Conservation (phyloP, 1,140 invertebrate species). For the Temnothorax nylanderi region DNA sequence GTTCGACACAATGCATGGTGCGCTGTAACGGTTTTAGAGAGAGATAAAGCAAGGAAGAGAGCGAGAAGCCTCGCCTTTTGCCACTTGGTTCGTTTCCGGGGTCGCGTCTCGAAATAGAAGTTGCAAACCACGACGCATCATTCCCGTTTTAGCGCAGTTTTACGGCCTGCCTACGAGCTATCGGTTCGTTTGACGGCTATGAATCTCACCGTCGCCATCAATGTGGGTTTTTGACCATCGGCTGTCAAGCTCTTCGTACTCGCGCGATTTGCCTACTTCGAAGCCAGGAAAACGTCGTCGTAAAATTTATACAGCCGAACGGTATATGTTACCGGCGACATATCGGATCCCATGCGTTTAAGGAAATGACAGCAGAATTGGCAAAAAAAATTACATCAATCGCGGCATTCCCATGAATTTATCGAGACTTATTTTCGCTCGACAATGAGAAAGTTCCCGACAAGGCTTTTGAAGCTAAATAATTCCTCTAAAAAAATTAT, state of each 20-base stretch:
- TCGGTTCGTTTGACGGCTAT: conserved; percentile 74
- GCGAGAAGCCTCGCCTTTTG: conserved; percentile 58
- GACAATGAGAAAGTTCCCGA: not conserved
- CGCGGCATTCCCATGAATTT: not conserved
- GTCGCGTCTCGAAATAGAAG: conserved; percentile 83
- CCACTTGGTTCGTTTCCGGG: conserved; percentile 82
- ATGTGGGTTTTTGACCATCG: conserved; percentile 64
- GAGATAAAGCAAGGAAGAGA: conserved; percentile 39
- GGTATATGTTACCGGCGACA: conserved; percentile 29
- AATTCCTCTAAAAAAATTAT: not conserved
- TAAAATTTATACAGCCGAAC: conserved; percentile 55
- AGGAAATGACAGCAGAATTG: not conserved
- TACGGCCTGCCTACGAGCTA: conserved; percentile 82
- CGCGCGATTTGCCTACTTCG: conserved; percentile 39
- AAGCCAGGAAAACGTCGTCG: conserved; percentile 35
- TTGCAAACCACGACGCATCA: conserved; percentile 80
- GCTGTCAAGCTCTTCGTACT: conserved; percentile 43
- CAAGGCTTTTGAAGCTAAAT: not conserved
- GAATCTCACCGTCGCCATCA: conserved; percentile 72
- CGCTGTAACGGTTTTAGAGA: conserved; percentile 53
- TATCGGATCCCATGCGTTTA: not conserved
- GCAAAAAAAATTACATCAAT: not conserved
- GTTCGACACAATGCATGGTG: conserved; percentile 62
- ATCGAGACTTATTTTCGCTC: not conserved
- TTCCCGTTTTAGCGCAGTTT: conserved; percentile 83